These are phyloP conservation scores for Parnassius orleans DNA, from an alignment of 2,888 invertebrate species.

Conservation along the genomic window DNA sequence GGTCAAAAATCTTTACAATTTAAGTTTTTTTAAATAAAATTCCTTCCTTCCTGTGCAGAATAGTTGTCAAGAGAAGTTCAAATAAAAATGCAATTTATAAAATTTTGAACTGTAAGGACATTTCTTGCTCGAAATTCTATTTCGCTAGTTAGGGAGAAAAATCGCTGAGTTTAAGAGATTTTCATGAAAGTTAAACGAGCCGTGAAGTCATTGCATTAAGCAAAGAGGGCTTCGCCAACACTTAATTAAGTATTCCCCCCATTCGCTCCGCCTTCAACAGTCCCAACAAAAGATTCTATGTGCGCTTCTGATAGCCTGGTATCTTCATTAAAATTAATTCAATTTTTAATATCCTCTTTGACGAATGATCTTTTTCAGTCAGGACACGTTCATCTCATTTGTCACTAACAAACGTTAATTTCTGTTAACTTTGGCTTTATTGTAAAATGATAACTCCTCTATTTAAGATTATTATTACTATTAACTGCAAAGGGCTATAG, in stretches of 20 bases:
- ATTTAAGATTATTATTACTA: no score
- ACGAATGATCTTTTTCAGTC: conserved; percentile 36
- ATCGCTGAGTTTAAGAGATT: conserved; percentile 74
- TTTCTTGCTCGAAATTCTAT: conserved; percentile 48
- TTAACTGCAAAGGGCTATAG: no score
- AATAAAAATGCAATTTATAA: conserved; percentile 21
- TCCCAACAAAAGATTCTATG: conserved; percentile 73
- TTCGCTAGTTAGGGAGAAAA: conserved; percentile 62
- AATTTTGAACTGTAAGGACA: conserved; percentile 20
- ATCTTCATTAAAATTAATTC: conserved; percentile 70
- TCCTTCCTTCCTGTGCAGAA: neutral
- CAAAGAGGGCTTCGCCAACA: conserved; percentile 72
- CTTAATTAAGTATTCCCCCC: conserved; percentile 78
- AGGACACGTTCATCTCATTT: conserved; percentile 52
- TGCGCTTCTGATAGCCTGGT: conserved; percentile 51
- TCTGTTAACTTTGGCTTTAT: conserved; percentile 19
- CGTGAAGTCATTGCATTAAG: conserved; percentile 78
- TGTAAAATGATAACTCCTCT: neutral
- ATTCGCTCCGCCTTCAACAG: conserved; percentile 48
- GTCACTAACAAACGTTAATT: conserved; percentile 47
- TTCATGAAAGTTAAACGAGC: conserved; percentile 79
- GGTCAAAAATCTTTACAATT: neutral
- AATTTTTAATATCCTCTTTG: conserved; percentile 61
- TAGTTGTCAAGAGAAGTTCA: conserved; percentile 13
- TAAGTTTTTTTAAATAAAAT: neutral